Evolutionary conservation across 2,797 vertebrate species (phyloP), one percentile per base, ranked within the genome.

Genomic region (Tamandua tetradactyla): DNA sequence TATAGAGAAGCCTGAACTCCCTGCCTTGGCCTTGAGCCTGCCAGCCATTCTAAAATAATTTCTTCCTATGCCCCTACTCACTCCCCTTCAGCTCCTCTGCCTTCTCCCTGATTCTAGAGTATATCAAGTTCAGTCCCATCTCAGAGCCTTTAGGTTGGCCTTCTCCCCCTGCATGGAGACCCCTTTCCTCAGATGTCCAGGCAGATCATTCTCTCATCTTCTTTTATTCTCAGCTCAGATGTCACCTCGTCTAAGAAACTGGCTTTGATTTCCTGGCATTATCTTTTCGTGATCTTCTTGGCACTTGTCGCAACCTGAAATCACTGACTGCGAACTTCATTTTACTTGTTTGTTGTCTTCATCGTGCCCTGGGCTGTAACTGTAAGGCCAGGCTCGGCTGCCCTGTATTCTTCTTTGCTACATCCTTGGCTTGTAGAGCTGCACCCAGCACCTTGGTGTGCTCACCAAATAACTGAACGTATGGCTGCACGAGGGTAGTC

Each of bases 1-100:
- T 5, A 12, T 1, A 37, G 32, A 1, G 5, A 35, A 47, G 84
- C 40, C 52, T 62, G 47, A 40, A 52, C 47, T 68, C 12, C 61
- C 22, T 4, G 0, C 1, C 0, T 5, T 17, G 37, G 35, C 20
- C 62, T 35, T 5, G 3, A n/a, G 18, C 78, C 37, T 35, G 32
- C 71, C 0, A 0, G 13, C 5, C 23, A 20, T 20, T 35, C 62
- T 44, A 2, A 15, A 10, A 1, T 17, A 47, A 5, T 59, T n/a
- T 64, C 62, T 83, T 47, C n/a, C 40, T 0, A 2, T 17, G 1
- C 4, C 13, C 12, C 57, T 66, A 2, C n/a, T 27, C 25, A 10
- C 44, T 52, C 14, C 12, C 44, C 78, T 47, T 52, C 8, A 40
- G 59, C 40, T n/a, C 55, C 0, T 0, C 3, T 10, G 75, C 49